A percentile compares a stretch with the other conserved stretches of the same genome.
Evolutionary conservation across 2,113 vertebrate species (phyloP).

Genomic region (Apeltes quadracus): DNA sequence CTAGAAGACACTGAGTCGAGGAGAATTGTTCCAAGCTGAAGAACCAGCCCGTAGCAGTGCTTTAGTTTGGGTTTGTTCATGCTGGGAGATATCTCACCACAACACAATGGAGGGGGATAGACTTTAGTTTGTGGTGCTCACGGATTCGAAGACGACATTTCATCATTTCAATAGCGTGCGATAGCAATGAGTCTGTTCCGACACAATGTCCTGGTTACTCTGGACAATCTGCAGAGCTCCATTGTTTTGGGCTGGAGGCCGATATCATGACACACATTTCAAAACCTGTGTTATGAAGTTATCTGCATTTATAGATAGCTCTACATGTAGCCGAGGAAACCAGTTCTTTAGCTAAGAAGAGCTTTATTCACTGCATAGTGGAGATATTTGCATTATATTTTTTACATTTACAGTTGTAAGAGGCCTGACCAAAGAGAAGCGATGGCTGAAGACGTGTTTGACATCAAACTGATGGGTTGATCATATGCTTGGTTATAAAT

Average conservation of each 20-base stretch:
- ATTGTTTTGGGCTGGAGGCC: constrained; percentile 14
- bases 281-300: constrained; percentile 39
- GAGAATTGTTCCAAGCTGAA: no score
- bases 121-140: background rate
- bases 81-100: background rate
- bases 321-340: constrained; percentile 8
- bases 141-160: background rate
- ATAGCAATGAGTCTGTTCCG: background rate
- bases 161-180: constrained; percentile 27
- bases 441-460: background rate
- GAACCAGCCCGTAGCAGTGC: background rate
- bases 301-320: background rate
- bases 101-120: constrained; percentile 7
- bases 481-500: background rate
- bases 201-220: constrained; percentile 12
- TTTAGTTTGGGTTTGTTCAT: background rate
- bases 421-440: background rate
- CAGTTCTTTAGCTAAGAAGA: constrained; percentile 3
- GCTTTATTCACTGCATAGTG: background rate
- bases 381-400: no score
- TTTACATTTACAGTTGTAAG: no score
- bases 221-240: constrained; percentile 14
- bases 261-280: constrained; percentile 39
- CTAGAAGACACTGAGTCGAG: no score
- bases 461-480: background rate